Evolutionary conservation across 2,113 vertebrate genomes (phyloP).

Genomic region (Otus sunia): DNA sequence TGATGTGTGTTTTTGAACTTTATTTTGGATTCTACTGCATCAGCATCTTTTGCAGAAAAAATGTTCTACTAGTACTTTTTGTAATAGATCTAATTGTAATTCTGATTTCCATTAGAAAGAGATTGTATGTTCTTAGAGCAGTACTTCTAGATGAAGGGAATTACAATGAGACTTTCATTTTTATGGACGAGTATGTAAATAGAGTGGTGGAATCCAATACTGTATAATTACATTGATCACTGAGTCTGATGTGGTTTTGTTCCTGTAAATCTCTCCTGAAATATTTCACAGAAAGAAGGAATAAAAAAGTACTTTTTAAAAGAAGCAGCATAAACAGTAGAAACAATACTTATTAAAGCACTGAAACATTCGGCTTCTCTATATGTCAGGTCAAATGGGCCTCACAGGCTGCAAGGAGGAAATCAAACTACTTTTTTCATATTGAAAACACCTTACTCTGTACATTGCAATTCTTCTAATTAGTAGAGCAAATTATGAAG

Average conservation of each 20-base stretch:
- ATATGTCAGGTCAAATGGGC: background rate
- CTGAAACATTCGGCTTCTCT: background rate
- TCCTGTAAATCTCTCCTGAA: background rate
- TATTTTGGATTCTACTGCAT: background rate
- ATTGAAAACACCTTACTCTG: background rate
- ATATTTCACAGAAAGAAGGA: background rate
- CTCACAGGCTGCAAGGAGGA: background rate
- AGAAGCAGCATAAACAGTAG: background rate
- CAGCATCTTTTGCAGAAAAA: background rate
- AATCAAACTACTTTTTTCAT: background rate
- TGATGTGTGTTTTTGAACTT: background rate
- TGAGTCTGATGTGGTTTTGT: background rate
- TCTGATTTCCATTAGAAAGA: conserved; percentile 22
- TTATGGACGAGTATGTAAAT: conserved; percentile 13
- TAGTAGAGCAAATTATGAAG: background rate
- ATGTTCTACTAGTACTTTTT: background rate
- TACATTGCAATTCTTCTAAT: background rate
- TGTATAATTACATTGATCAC: conserved; percentile 17
- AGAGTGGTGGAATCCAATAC: conserved; percentile 6
- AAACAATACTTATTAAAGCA: background rate
- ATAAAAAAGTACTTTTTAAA: background rate
- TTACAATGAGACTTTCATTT: background rate
- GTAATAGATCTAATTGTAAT: background rate
- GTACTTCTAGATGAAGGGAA: background rate
- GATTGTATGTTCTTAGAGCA: background rate